A percentile compares a stretch with the other conserved stretches of the same genome.
Conservation (phyloP, 2,888 invertebrate genomes). For the Cantharis lateralis region DNA sequence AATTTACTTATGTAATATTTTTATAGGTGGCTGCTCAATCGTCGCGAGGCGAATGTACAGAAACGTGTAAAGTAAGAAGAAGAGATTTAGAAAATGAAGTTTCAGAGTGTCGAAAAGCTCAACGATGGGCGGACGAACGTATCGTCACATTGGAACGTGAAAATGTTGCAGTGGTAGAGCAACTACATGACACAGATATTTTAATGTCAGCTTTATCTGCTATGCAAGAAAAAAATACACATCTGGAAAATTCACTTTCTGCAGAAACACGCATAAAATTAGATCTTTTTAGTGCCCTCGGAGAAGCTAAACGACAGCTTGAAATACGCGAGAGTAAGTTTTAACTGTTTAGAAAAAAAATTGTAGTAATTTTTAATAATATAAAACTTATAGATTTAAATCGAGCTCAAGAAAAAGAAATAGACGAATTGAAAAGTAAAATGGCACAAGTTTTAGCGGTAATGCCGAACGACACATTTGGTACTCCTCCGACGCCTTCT, state of each 20-base stretch:
- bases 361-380: neutral
- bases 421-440: slow-evolving; percentile 87
- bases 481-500: slow-evolving; percentile 58
- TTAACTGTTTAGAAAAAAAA: neutral
- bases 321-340: slow-evolving; percentile 82
- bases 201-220: slow-evolving; percentile 78
- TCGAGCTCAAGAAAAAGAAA: slow-evolving; percentile 86
- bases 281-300: slow-evolving; percentile 95
- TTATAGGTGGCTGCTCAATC: slow-evolving; percentile 49
- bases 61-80: slow-evolving; percentile 56
- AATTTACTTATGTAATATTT: neutral
- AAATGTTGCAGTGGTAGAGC: slow-evolving; percentile 49
- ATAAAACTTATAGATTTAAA: slow-evolving; percentile 67
- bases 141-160: slow-evolving; percentile 64
- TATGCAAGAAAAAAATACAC: slow-evolving; percentile 88
- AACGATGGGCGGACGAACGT: slow-evolving; percentile 66
- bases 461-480: slow-evolving; percentile 77
- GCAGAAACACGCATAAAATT: slow-evolving; percentile 97
- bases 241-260: slow-evolving; percentile 91
- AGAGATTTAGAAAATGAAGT: slow-evolving; percentile 67
- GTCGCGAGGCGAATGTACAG: slow-evolving; percentile 52
- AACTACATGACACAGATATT: slow-evolving; percentile 70
- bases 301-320: slow-evolving; percentile 90
- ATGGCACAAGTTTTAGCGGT: slow-evolving; percentile 93
- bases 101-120: slow-evolving; percentile 61